These are phyloP conservation scores for Parazoanthus atlanticus DNA, from an alignment of 92 coral and sea anemone species.

Conservation along the genomic window DNA sequence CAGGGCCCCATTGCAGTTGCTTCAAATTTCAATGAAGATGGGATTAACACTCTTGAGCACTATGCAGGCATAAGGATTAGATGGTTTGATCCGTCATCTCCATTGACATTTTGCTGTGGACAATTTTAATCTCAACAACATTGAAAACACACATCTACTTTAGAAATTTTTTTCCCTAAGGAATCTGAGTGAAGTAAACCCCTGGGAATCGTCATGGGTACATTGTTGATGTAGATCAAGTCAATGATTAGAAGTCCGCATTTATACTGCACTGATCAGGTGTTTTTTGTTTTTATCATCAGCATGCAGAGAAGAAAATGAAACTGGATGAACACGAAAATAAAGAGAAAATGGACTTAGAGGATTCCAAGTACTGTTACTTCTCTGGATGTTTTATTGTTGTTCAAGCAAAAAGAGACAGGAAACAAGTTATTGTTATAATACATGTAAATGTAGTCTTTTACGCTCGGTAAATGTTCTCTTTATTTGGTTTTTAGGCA, in stretches of 20 bases:
- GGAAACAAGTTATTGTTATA: not conserved
- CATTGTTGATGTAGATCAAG: too few species aligned
- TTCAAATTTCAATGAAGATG: too few species aligned
- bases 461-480: not conserved
- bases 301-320: conserved; percentile 15
- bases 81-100: too few species aligned
- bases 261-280: not conserved
- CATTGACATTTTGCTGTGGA: too few species aligned
- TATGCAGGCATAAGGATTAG: too few species aligned
- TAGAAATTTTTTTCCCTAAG: too few species aligned
- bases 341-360: conserved; percentile 7
- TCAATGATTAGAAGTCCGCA: not conserved
- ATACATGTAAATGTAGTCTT: not conserved
- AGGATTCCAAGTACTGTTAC: conserved; percentile 12
- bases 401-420: not conserved
- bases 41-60: too few species aligned
- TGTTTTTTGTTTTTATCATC: not conserved
- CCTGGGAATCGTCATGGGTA: too few species aligned
- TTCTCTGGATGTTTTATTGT: not conserved
- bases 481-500: conserved; percentile 3
- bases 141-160: too few species aligned
- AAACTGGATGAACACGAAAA: conserved; percentile 14
- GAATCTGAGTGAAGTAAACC: too few species aligned
- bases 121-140: too few species aligned
- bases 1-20: too few species aligned